These are phyloP conservation scores for Pagrus major DNA, from an alignment of 2,113 vertebrate genomes.

Conservation along the genomic window DNA sequence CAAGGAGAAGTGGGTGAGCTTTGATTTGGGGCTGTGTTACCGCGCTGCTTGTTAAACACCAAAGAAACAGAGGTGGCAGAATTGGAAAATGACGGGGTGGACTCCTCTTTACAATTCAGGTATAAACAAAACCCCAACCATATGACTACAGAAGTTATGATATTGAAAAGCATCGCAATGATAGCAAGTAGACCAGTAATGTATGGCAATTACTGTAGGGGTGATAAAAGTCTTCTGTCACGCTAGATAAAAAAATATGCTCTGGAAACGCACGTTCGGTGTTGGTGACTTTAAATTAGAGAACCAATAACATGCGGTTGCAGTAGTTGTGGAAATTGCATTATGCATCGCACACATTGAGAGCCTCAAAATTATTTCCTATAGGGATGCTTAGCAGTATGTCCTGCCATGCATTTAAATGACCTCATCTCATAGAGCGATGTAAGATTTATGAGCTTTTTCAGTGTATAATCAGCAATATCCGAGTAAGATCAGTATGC, in stretches of 20 bases:
- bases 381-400: constrained; percentile 52
- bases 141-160: constrained; percentile 36
- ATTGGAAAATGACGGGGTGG: constrained; percentile 35
- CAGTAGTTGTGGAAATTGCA: constrained; percentile 38
- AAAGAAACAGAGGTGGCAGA: constrained; percentile 37
- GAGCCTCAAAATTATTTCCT: constrained; percentile 51
- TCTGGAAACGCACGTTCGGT: constrained; percentile 14
- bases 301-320: constrained; percentile 40
- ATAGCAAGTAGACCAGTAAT: constrained; percentile 33
- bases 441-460: constrained; percentile 67
- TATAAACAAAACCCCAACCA: constrained; percentile 22
- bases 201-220: constrained; percentile 23
- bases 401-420: constrained; percentile 72
- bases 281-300: constrained; percentile 51
- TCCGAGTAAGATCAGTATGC: constrained; percentile 54
- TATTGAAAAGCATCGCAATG: constrained; percentile 32
- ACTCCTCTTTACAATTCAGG: background rate
- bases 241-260: constrained; percentile 14
- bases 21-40: constrained; percentile 62
- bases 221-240: constrained; percentile 32
- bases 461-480: constrained; percentile 66
- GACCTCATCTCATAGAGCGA: constrained; percentile 56
- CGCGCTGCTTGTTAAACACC: constrained; percentile 27
- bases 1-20: constrained; percentile 63
- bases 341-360: constrained; percentile 36